Percentiles rank a stretch among this genome's conserved stretches.
These are phyloP conservation scores for Sisor rabdophorus DNA, from an alignment of 2,113 vertebrate species.

Conservation along the genomic window DNA sequence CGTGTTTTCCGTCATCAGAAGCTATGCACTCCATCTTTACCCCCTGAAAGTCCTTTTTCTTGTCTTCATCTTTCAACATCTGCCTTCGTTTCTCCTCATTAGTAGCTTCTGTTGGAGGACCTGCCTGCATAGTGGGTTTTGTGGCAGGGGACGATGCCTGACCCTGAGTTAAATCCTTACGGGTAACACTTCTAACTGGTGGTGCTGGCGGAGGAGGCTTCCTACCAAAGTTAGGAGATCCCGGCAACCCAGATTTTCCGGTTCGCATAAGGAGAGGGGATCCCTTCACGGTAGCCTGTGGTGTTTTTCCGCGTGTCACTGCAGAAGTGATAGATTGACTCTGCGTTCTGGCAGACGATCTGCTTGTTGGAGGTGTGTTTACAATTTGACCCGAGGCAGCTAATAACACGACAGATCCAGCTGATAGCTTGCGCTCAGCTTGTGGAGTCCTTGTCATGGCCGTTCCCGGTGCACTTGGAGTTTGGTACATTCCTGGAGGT, in stretches of 20 bases:
- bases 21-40: conserved; percentile 9
- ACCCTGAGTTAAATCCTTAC: conserved; percentile 60
- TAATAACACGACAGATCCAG: conserved; percentile 26
- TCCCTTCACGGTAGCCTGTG: conserved; percentile 56
- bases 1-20: conserved; percentile 30
- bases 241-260: conserved; percentile 59
- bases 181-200: conserved; percentile 71
- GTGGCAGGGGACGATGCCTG: background rate
- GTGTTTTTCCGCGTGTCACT: conserved; percentile 55
- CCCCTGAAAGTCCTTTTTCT: conserved; percentile 52
- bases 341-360: conserved; percentile 55
- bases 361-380: conserved; percentile 51
- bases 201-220: conserved; percentile 74
- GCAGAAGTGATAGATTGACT: conserved; percentile 48
- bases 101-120: conserved; percentile 27
- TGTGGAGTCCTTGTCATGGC: conserved; percentile 57
- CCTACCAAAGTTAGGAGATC: conserved; percentile 65
- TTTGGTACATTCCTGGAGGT: conserved; percentile 66
- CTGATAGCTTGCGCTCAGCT: conserved; percentile 43
- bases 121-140: conserved; percentile 45
- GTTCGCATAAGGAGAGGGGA: conserved; percentile 66
- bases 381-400: conserved; percentile 46
- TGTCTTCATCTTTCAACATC: conserved; percentile 43
- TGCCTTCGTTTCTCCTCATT: conserved; percentile 45
- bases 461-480: conserved; percentile 57